These are phyloP conservation scores for Lepidonotus clava DNA, from an alignment of 2,888 invertebrate genomes.

Conservation along the genomic window DNA sequence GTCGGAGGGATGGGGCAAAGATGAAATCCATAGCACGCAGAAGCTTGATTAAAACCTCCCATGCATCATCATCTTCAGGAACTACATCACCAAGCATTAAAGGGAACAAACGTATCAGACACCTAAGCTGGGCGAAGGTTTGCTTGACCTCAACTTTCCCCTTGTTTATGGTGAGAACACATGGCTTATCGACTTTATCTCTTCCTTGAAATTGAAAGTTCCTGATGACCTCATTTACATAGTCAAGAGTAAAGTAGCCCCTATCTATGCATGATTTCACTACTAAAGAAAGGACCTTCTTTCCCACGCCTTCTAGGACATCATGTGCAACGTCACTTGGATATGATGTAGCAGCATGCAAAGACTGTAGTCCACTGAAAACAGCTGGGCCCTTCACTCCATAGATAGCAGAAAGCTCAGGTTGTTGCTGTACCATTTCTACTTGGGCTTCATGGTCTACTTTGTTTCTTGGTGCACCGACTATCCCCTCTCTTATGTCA, in stretches of 20 bases:
- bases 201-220: not conserved
- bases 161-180: not conserved
- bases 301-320: not conserved
- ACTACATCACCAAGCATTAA: not conserved
- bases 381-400: not conserved
- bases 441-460: not conserved
- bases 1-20: not conserved
- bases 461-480: not conserved
- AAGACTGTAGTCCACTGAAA: not conserved
- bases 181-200: not conserved
- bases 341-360: not conserved
- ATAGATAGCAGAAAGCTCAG: not conserved
- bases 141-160: not conserved
- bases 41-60: not conserved
- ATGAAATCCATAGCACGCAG: not conserved
- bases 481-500: not conserved
- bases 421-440: not conserved
- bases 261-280: not conserved
- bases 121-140: not conserved
- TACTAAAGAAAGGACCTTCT: not conserved
- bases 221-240: not conserved
- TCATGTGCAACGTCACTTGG: not conserved
- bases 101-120: not conserved
- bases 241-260: not conserved
- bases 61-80: not conserved